Evolutionary conservation across 1,140 invertebrate species (phyloP), one percentile per base, ranked within the genome.

Genomic region (Bemisia tabaci): DNA sequence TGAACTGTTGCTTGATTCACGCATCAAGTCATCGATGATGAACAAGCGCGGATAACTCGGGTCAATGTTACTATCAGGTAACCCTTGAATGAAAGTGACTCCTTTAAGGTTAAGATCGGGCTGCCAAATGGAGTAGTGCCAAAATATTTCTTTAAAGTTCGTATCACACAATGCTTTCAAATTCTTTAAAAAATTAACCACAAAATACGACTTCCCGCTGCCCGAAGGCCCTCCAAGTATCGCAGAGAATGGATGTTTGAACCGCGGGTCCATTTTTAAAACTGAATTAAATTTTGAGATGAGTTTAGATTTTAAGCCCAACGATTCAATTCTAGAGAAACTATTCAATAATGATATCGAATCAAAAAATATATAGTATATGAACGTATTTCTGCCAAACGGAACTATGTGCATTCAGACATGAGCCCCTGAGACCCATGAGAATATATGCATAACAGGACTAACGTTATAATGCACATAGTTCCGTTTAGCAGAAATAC

Each of bases 1-100:
- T 62, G 24, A 11, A 60, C 33, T 64, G 33, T 48, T 48, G 5
- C 5, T 17, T 12, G 64, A 25, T 60, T 68, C 68, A 26, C 58
- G n/a, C 68, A 68, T 68, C 26, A 68, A 22, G 66, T 68, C 68
- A 58, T 68, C 68, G 12, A 68, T 63, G 26, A 68, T 60, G 21
- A 68, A 17, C 22, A 68, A 27, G 23, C 48, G 22, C 24, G 59
- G 59, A 26, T 61, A 11, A 12, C 22, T n/a, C n/a, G 17, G 21
- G 12, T 39, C 23, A 62, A 26, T 48, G 12, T 26, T 25, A 5
- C 22, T n/a, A 48, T 48, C 33, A 9, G 60, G 65, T 12, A 63
- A 22, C n/a, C 64, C 61, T 22, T 66, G 12, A 17, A 61, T 27
- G 59, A 39, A 63, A 12, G n/a, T 64, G 24, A 67, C 33, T 17